Base-by-base conservation (phyloP, 2,113 vertebrate genomes). In the Morone saxatilis region DNA sequence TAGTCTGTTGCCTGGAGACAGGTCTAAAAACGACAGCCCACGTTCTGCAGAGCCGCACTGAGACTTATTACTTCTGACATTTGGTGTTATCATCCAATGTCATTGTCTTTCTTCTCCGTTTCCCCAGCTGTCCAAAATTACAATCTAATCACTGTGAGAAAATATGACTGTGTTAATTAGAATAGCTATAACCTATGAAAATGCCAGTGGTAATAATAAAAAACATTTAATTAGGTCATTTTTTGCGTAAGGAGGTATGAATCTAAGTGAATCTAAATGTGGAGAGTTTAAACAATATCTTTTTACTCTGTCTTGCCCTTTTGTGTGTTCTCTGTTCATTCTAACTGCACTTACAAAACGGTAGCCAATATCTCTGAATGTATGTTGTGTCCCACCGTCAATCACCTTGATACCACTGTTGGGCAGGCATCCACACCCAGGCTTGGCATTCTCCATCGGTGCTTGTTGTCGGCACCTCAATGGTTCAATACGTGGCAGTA, bases 61-160 rank as follows among this genome's bases (percentile, higher is more conserved):
- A 88, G 81, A 88, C 86, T 90, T 80, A 91, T 94, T 92, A 91
- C 53, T 43, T 83, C 83, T 91, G 87, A 92, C 90, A 91, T 92
- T 92, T 89, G 61, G 78, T 74, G 51, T 85, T 72, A 78, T 83
- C 85, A 81, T 84, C 67, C 78, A 61, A 31, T 43, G 66, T 80
- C 81, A 76, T 72, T 86, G 83, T 70, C 84, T 89, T 86, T 57
- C 77, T 75, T 79, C 22, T 51, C 48, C 11, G 3, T 71, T 48
- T n/a, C 69, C 36, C 11, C 31, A 66, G 57, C 75, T 36, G 4
- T 56, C 19, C 14, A 19, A 80, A 74, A 82, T 75, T 22, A 47
- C 43, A 60, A 41, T n/a, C 40, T 65, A 22, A 83, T 85, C 6
- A 47, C 2, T 66, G 56, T 10, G 6, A 57, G 36, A 53, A 51